Conservation (phyloP, 2,113 vertebrate species). For the Rhineura floridana region DNA sequence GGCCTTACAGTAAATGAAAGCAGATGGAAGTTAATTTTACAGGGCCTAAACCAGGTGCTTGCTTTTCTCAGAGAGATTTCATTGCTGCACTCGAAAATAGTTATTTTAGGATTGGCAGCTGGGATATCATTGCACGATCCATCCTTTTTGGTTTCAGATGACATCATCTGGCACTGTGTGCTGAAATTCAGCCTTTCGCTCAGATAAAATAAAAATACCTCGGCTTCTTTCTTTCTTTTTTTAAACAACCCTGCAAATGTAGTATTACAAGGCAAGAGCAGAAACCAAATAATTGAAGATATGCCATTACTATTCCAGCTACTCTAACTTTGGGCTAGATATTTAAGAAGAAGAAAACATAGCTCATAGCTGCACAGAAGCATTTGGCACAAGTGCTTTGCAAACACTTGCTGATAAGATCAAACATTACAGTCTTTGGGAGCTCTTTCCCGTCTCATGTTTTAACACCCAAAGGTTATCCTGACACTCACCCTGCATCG, state of each 20-base stretch:
- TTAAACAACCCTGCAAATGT: background rate
- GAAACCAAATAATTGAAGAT: accelerated
- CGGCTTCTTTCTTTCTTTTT: too few species aligned
- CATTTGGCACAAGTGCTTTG: background rate
- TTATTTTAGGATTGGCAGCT: constrained; percentile 39
- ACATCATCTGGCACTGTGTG: constrained; percentile 8
- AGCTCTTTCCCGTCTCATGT: background rate
- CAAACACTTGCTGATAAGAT: background rate
- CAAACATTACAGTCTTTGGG: background rate
- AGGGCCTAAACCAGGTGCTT: background rate
- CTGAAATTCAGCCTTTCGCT: constrained; percentile 34
- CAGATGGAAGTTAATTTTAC: background rate
- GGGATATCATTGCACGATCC: constrained; percentile 26
- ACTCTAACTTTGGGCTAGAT: background rate
- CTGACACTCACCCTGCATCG: too few species aligned
- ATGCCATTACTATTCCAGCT: accelerated
- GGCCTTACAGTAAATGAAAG: background rate
- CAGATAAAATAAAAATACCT: background rate
- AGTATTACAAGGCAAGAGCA: accelerated
- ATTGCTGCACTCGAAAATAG: accelerated
- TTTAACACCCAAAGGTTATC: too few species aligned
- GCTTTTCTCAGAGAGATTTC: background rate
- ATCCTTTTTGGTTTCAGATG: constrained; percentile 44
- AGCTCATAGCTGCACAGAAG: background rate
- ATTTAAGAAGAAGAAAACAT: background rate